These are phyloP conservation scores for Acanthornis magna DNA, from an alignment of 2,797 vertebrate species.

Conservation along the genomic window DNA sequence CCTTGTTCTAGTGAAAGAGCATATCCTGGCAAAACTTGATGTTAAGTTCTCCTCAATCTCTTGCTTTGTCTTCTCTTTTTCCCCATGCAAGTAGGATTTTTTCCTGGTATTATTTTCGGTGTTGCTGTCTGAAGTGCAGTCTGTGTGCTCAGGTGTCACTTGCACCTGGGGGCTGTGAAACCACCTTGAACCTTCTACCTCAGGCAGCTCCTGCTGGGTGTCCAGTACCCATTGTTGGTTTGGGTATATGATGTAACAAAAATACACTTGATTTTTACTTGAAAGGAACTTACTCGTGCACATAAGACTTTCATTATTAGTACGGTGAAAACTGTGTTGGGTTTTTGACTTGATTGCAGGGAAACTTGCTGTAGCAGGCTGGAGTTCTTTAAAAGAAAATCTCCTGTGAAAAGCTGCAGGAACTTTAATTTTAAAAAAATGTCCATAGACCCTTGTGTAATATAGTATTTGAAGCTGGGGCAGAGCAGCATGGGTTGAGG, in stretches of 20 bases:
- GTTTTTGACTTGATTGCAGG: background rate
- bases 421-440: background rate
- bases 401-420: background rate
- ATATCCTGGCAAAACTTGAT: background rate
- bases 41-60: background rate
- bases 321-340: background rate
- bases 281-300: background rate
- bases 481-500: background rate
- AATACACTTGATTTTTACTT: background rate
- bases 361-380: background rate
- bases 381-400: background rate
- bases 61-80: background rate
- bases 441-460: background rate
- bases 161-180: background rate
- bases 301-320: background rate
- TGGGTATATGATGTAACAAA: background rate
- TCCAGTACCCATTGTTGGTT: background rate
- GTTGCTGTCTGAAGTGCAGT: background rate
- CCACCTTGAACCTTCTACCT: background rate
- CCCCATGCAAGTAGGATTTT: background rate
- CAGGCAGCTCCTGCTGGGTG: background rate
- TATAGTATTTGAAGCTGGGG: slow-evolving; percentile 10
- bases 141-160: background rate
- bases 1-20: background rate
- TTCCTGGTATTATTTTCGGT: background rate